phyloP scores from a whole-genome alignment of 2,113 vertebrate genomes.

The Ophiodon elongatus region DNA sequence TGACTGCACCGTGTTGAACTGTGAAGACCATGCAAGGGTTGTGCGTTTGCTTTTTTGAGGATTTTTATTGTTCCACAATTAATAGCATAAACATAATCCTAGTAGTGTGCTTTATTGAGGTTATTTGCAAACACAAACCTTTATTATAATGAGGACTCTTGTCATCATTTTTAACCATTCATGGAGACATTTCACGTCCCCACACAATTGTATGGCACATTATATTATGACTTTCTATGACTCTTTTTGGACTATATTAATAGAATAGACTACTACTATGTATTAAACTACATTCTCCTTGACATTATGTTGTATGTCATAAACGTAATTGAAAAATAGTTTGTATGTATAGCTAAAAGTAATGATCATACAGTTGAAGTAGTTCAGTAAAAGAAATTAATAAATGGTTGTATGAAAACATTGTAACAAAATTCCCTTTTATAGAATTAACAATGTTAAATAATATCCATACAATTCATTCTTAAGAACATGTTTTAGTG shows the following conservation, averaged over 20 bases:
- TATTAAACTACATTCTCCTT: no score
- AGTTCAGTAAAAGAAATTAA: background rate
- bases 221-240: background rate
- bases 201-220: background rate
- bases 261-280: background rate
- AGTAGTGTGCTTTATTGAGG: slow-evolving; percentile 25
- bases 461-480: background rate
- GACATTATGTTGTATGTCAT: no score
- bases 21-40: slow-evolving; percentile 6
- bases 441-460: background rate
- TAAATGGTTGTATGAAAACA: background rate
- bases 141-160: slow-evolving; percentile 53
- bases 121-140: slow-evolving; percentile 52
- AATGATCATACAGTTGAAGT: background rate
- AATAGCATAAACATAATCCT: slow-evolving; percentile 52
- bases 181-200: background rate
- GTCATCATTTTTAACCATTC: slow-evolving; percentile 52
- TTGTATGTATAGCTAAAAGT: background rate
- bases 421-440: background rate
- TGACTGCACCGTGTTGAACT: slow-evolving; percentile 42
- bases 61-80: slow-evolving; percentile 50
- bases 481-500: background rate
- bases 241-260: background rate
- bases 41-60: slow-evolving; percentile 22
- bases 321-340: background rate